A percentile compares a stretch with the other conserved stretches of the same genome.
Conservation (phyloP, 1,140 invertebrate genomes). For the Andricus grossulariae region DNA sequence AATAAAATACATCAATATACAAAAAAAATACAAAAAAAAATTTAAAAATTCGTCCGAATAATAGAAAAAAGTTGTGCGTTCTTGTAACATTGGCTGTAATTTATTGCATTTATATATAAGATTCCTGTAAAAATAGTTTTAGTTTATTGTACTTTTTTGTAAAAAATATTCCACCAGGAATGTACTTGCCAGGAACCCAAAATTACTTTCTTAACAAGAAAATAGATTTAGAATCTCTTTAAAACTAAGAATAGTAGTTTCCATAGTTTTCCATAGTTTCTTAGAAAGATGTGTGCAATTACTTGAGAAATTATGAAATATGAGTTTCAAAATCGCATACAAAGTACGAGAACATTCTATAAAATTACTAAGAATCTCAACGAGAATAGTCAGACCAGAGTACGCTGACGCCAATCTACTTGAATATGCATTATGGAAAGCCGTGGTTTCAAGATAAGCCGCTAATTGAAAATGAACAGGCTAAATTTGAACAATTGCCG, state of each 20-base stretch:
- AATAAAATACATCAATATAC: no score
- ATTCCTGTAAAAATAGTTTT: no score
- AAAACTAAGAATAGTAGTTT: not conserved
- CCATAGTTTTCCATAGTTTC: not conserved
- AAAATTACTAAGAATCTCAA: not conserved
- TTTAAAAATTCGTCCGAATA: no score
- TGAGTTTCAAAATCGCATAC: not conserved
- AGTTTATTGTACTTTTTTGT: no score
- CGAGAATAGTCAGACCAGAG: not conserved
- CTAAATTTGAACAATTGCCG: not conserved
- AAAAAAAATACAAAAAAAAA: no score
- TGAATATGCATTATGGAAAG: conserved; percentile 22
- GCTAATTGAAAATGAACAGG: conserved; percentile 1
- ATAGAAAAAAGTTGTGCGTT: no score
- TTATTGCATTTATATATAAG: no score
- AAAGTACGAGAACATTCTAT: not conserved
- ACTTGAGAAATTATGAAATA: not conserved
- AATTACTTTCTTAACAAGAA: no score
- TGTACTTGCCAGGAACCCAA: no score
- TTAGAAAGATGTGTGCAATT: not conserved
- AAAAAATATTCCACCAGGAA: no score
- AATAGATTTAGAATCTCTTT: no score
- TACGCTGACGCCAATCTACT: not conserved
- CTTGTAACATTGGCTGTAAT: no score
- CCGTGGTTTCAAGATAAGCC: conserved; percentile 1